Percentiles rank a stretch among this genome's conserved stretches.
phyloP scores from a whole-genome alignment of 2,888 invertebrate species.

The Leptura quadrifasciata region DNA sequence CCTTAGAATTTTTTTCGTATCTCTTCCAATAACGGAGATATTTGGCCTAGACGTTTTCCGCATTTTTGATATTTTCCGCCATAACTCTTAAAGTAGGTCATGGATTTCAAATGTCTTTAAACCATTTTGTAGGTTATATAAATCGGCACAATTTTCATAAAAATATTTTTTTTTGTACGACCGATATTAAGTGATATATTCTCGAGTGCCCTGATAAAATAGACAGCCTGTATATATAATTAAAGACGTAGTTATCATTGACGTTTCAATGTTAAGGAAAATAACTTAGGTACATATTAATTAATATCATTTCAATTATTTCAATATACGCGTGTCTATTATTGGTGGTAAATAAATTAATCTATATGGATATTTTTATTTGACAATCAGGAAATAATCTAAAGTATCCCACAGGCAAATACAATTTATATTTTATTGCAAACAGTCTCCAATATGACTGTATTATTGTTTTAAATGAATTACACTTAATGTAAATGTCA shows the following conservation, averaged over 20 bases:
- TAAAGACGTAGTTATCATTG: background rate
- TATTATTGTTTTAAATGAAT: conserved; percentile 17
- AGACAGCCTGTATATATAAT: too few species aligned
- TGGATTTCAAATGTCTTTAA: too few species aligned
- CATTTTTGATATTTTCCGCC: too few species aligned
- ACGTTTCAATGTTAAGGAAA: background rate
- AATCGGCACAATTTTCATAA: too few species aligned
- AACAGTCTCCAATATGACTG: background rate
- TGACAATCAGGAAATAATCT: conserved; percentile 6
- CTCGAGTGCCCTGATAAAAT: too few species aligned
- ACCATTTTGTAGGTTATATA: too few species aligned
- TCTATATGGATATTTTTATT: background rate
- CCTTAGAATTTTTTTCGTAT: too few species aligned
- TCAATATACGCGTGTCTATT: background rate
- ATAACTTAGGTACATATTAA: background rate
- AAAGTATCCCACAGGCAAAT: background rate
- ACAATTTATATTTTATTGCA: background rate
- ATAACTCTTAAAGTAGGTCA: too few species aligned
- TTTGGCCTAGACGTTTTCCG: too few species aligned
- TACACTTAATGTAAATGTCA: background rate
- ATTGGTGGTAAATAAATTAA: background rate
- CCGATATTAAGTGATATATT: too few species aligned
- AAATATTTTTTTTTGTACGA: too few species aligned
- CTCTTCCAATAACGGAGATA: too few species aligned
- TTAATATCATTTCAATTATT: background rate